These are phyloP conservation scores for Hypolimnas misippus DNA, from an alignment of 2,888 invertebrate genomes.

Conservation along the genomic window DNA sequence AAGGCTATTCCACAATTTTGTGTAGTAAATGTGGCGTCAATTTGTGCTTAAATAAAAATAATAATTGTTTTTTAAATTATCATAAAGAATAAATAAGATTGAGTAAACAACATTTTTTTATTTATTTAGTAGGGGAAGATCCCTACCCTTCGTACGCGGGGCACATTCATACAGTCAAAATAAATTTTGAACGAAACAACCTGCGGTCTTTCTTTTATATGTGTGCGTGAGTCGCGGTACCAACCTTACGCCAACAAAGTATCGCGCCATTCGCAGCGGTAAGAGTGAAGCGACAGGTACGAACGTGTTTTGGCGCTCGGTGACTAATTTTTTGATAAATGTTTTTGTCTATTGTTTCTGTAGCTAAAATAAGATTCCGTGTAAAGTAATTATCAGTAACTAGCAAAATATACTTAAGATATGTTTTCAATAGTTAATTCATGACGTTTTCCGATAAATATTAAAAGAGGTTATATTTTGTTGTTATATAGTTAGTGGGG, in stretches of 20 bases:
- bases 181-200: constrained; percentile 14
- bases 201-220: constrained; percentile 10
- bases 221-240: constrained; percentile 11
- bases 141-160: too few relatives aligned
- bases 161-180: constrained; percentile 16
- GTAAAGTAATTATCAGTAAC: constrained; percentile 12
- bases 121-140: constrained; percentile 47
- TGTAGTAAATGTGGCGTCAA: constrained; percentile 54
- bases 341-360: constrained; percentile 11
- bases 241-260: constrained; percentile 8
- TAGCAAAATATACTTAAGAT: constrained; percentile 20
- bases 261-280: constrained; percentile 18
- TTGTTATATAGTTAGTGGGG: constrained; percentile 17
- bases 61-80: constrained; percentile 52
- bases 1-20: constrained; percentile 56
- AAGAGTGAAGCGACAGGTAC: constrained; percentile 12
- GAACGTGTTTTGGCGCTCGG: constrained; percentile 20
- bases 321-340: constrained; percentile 16
- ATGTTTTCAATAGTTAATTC: constrained; percentile 17
- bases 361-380: constrained; percentile 15
- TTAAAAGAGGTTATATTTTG: constrained; percentile 20
- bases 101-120: constrained; percentile 35
- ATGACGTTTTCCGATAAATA: constrained; percentile 15
- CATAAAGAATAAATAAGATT: constrained; percentile 44
- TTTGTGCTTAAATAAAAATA: constrained; percentile 51